Evolutionary conservation across 1,140 invertebrate genomes (phyloP).

Genomic region (Akabosia matsudoensis): DNA sequence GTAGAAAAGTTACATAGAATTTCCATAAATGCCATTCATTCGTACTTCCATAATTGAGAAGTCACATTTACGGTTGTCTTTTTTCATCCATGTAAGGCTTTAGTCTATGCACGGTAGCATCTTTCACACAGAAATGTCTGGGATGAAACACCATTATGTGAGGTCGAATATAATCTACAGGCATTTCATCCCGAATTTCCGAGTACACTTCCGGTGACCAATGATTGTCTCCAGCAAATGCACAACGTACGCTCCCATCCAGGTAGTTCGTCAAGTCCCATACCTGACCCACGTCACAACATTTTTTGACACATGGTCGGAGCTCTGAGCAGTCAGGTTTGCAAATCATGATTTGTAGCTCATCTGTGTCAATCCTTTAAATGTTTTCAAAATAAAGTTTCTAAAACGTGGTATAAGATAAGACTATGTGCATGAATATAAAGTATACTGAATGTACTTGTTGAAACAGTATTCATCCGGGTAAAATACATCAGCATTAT

Average conservation of each 20-base stretch:
- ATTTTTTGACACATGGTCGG: slow-evolving; percentile 39
- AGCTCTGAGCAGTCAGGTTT: slow-evolving; percentile 27
- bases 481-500: slow-evolving; percentile 35
- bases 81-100: background rate
- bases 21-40: background rate
- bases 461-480: slow-evolving; percentile 43
- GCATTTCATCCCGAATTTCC: slow-evolving; percentile 19
- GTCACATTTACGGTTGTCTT: background rate
- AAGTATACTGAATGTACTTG: slow-evolving; percentile 24
- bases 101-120: background rate
- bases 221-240: slow-evolving; percentile 17
- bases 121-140: background rate
- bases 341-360: slow-evolving; percentile 31
- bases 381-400: slow-evolving; percentile 13
- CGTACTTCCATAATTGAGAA: background rate
- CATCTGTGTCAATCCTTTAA: slow-evolving; percentile 14
- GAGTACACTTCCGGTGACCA: slow-evolving; percentile 38
- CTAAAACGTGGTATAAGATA: background rate
- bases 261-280: slow-evolving; percentile 30
- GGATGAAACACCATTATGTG: slow-evolving; percentile 1
- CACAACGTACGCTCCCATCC: slow-evolving; percentile 19
- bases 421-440: background rate
- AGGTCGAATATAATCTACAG: background rate
- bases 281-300: slow-evolving; percentile 38
- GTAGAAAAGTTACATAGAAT: too few species aligned